Evolutionary conservation across 2,888 invertebrate species (phyloP).

Genomic region (Cactoblastis cactorum): DNA sequence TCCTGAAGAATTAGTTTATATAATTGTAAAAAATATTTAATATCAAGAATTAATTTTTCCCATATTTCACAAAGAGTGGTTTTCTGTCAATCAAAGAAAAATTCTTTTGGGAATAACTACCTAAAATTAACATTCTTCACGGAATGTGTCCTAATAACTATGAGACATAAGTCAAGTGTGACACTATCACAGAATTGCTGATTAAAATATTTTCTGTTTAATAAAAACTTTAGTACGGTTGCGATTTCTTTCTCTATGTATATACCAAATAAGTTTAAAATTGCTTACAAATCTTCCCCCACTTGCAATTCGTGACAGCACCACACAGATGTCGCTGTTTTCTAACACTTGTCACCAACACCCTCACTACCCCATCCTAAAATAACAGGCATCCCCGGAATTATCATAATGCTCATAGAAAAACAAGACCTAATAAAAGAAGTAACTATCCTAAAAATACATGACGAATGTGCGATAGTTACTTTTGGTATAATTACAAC

Average conservation of each 20-base stretch:
- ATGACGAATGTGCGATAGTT: too few relatives aligned
- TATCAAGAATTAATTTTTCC: too few relatives aligned
- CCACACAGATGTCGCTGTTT: slow-evolving; percentile 50
- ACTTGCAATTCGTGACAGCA: slow-evolving; percentile 36
- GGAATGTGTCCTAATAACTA: neutral
- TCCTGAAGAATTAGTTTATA: too few relatives aligned
- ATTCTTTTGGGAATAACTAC: too few relatives aligned
- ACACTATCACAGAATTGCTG: neutral
- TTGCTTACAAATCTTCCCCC: slow-evolving; percentile 24
- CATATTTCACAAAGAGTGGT: too few relatives aligned
- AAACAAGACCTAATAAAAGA: neutral
- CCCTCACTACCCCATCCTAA: slow-evolving; percentile 25
- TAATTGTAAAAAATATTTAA: too few relatives aligned
- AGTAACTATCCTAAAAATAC: too few relatives aligned
- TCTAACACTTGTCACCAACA: slow-evolving; percentile 49
- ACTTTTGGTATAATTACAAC: too few relatives aligned
- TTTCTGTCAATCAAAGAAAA: too few relatives aligned
- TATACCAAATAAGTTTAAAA: slow-evolving; percentile 8
- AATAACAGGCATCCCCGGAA: slow-evolving; percentile 15
- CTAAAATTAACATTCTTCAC: too few relatives aligned
- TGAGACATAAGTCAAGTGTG: neutral
- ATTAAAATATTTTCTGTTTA: too few relatives aligned
- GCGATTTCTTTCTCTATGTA: neutral
- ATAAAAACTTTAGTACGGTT: neutral
- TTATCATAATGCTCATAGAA: neutral